Evolutionary conservation across 2,797 vertebrate genomes (phyloP).

Genomic region (Sparus aurata): DNA sequence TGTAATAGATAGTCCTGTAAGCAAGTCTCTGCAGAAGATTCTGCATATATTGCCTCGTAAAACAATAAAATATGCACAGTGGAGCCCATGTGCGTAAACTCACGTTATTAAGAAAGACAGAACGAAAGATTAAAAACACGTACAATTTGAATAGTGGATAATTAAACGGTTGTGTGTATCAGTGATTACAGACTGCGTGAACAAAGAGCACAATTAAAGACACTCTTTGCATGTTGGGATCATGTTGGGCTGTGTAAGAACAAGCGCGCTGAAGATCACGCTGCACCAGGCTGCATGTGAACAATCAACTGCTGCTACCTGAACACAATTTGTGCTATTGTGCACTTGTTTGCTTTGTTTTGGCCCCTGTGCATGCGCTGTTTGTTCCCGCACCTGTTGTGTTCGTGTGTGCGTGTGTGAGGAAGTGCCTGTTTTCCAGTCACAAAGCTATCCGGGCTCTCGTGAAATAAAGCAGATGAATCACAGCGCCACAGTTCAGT

Average conservation of each 20-base stretch:
- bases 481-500: slow-evolving; percentile 47
- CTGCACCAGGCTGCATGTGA: background rate
- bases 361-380: slow-evolving; percentile 10
- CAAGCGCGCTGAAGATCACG: slow-evolving; percentile 17
- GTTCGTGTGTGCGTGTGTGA: too few species aligned
- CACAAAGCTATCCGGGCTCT: slow-evolving; percentile 22
- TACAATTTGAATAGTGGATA: background rate
- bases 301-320: slow-evolving; percentile 9
- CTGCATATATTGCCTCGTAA: background rate
- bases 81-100: background rate
- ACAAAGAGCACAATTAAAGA: background rate
- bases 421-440: background rate
- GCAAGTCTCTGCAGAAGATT: background rate
- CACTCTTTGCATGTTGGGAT: background rate
- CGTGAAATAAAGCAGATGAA: slow-evolving; percentile 60
- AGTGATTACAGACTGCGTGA: background rate
- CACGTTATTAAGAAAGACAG: background rate
- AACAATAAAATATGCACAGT: background rate
- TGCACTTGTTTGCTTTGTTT: slow-evolving; percentile 22
- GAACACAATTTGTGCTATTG: slow-evolving; percentile 18
- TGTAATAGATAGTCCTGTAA: slow-evolving; percentile 25
- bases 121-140: background rate
- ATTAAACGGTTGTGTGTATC: background rate
- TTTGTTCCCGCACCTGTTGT: slow-evolving; percentile 36
- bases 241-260: background rate